Evolutionary conservation across 64 coral and sea anemone genomes (phyloP).

Genomic region (Montipora sp.): DNA sequence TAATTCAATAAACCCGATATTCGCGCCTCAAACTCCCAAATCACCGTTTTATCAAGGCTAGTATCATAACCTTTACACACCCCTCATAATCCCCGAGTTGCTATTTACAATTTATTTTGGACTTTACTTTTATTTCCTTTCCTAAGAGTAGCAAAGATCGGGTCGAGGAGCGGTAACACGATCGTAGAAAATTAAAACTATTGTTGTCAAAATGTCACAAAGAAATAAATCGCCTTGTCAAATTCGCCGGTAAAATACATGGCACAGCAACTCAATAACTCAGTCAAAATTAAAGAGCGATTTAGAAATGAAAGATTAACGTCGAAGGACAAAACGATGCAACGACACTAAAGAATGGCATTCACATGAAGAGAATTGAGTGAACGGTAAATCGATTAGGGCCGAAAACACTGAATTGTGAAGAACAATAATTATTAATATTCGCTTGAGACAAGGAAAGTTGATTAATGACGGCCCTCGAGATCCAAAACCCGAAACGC

Average conservation of each 20-base stretch:
- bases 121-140: slow-evolving; percentile 6
- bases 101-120: neutral
- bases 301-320: slow-evolving; percentile 32
- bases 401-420: slow-evolving; percentile 20
- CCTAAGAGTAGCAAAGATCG: neutral
- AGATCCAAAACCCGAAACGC: slow-evolving; percentile 35
- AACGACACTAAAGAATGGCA: slow-evolving; percentile 14
- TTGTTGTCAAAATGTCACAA: slow-evolving; percentile 56
- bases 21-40: slow-evolving; percentile 73
- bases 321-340: slow-evolving; percentile 19
- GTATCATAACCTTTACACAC: slow-evolving; percentile 64
- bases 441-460: slow-evolving; percentile 51
- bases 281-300: slow-evolving; percentile 39
- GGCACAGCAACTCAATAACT: slow-evolving; percentile 45
- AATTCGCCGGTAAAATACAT: slow-evolving; percentile 47
- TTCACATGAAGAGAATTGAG: slow-evolving; percentile 6
- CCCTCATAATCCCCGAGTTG: slow-evolving; percentile 19
- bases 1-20: slow-evolving; percentile 89
- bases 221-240: slow-evolving; percentile 50
- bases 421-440: slow-evolving; percentile 61
- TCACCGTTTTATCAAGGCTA: slow-evolving; percentile 68
- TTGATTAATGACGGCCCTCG: slow-evolving; percentile 60
- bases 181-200: slow-evolving; percentile 32
- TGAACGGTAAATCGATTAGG: slow-evolving; percentile 38
- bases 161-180: neutral